Conservation (phyloP, 1,140 invertebrate species). For the Calosoma granatense region DNA sequence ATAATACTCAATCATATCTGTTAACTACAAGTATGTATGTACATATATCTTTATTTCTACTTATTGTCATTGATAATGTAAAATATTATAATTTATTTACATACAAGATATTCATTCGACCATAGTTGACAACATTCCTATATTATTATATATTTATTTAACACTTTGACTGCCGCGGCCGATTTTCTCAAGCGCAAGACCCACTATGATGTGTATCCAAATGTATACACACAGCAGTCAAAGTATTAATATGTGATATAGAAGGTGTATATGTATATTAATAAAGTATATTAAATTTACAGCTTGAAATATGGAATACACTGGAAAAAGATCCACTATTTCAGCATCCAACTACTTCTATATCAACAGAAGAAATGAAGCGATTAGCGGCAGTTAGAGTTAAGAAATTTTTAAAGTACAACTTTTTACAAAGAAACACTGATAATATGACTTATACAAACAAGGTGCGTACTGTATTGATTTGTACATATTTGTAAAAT, state of each 20-base stretch:
- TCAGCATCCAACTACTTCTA: slow-evolving; percentile 41
- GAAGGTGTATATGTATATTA: neutral
- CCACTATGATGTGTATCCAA: neutral
- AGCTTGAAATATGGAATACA: slow-evolving; percentile 73
- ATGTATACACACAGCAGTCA: neutral
- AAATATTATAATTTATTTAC: no score
- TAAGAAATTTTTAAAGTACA: slow-evolving; percentile 33
- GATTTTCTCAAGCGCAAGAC: no score
- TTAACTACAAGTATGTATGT: no score
- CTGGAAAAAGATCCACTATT: slow-evolving; percentile 77
- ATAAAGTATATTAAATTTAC: slow-evolving; percentile 25
- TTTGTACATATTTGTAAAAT: slow-evolving; percentile 11
- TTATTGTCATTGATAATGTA: no score
- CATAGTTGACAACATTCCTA: no score
- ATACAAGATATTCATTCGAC: no score
- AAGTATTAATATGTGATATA: neutral
- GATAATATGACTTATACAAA: slow-evolving; percentile 47
- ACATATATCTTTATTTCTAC: no score
- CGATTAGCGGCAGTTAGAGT: slow-evolving; percentile 49
- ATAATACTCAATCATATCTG: no score
- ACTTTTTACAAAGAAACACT: slow-evolving; percentile 44
- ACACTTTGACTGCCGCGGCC: no score
- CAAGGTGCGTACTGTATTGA: slow-evolving; percentile 41
- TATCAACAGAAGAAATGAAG: slow-evolving; percentile 63
- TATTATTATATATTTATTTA: no score